Conservation (phyloP, 2,888 invertebrate genomes). For the Halictus ligatus region DNA sequence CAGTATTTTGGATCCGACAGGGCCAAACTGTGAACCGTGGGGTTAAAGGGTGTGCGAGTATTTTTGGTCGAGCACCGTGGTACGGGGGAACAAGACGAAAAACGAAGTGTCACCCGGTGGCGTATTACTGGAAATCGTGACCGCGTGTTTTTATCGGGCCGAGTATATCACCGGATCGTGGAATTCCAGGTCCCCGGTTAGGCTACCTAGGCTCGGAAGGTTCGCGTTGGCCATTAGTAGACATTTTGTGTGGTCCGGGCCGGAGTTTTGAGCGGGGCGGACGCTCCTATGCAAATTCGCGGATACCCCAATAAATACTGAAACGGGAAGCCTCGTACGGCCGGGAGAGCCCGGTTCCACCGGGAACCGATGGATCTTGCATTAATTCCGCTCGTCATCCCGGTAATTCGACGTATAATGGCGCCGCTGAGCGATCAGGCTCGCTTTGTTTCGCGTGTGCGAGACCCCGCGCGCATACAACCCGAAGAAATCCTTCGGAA, state of each 20-base stretch:
- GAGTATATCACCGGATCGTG: conserved; percentile 64
- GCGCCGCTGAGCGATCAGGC: not conserved
- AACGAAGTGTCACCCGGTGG: conserved; percentile 43
- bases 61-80: not conserved
- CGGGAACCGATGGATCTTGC: conserved; percentile 71
- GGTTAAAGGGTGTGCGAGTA: not conserved
- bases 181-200: conserved; percentile 76
- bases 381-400: conserved; percentile 73
- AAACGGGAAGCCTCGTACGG: conserved; percentile 72
- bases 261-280: conserved; percentile 59
- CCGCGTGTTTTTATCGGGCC: conserved; percentile 59
- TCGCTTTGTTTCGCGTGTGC: conserved; percentile 31
- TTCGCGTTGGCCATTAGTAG: conserved; percentile 79
- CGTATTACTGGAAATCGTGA: conserved; percentile 44
- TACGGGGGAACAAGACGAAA: conserved; percentile 16
- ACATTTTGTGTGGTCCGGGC: conserved; percentile 83
- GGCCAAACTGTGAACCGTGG: not conserved
- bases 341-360: conserved; percentile 30
- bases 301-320: conserved; percentile 83
- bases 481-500: not conserved
- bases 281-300: conserved; percentile 82
- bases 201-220: conserved; percentile 61
- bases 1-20: not conserved
- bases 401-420: conserved; percentile 59
- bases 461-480: not conserved